These are phyloP conservation scores for Euwallacea fornicatus DNA, from an alignment of 1,140 invertebrate genomes.

Conservation along the genomic window DNA sequence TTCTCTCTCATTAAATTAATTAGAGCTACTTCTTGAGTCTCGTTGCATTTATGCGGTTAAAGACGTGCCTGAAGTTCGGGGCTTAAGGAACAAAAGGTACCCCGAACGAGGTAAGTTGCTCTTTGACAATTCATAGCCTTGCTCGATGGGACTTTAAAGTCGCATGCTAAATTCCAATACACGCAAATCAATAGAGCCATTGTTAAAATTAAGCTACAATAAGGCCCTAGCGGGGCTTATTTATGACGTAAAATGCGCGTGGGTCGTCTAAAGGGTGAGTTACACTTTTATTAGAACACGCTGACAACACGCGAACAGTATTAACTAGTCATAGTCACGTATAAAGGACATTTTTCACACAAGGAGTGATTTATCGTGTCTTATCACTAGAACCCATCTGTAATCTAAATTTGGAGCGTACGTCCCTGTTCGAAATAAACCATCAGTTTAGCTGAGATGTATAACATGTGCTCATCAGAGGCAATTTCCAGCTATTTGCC, in stretches of 20 bases:
- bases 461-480: slow-evolving; percentile 21
- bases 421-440: not conserved
- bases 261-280: slow-evolving; percentile 2
- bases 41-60: slow-evolving; percentile 1
- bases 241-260: not conserved
- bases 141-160: too few relatives aligned
- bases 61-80: slow-evolving; percentile 3
- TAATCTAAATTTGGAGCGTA: not conserved
- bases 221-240: too few relatives aligned
- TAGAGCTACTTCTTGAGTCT: slow-evolving; percentile 5
- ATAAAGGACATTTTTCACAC: slow-evolving; percentile 32
- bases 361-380: slow-evolving; percentile 13
- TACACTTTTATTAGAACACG: slow-evolving; percentile 28
- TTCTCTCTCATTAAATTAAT: slow-evolving; percentile 3
- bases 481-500: slow-evolving; percentile 29
- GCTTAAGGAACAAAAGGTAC: not conserved
- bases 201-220: slow-evolving; percentile 10
- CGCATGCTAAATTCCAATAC: too few relatives aligned
- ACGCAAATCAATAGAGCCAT: slow-evolving; percentile 3
- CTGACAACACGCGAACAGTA: slow-evolving; percentile 32
- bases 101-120: not conserved
- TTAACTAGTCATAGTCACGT: slow-evolving; percentile 32
- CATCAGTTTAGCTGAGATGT: not conserved
- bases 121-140: too few relatives aligned
- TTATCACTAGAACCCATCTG: not conserved